Conservation (phyloP, 2,113 vertebrate species). For the Hystrix brachyura region DNA sequence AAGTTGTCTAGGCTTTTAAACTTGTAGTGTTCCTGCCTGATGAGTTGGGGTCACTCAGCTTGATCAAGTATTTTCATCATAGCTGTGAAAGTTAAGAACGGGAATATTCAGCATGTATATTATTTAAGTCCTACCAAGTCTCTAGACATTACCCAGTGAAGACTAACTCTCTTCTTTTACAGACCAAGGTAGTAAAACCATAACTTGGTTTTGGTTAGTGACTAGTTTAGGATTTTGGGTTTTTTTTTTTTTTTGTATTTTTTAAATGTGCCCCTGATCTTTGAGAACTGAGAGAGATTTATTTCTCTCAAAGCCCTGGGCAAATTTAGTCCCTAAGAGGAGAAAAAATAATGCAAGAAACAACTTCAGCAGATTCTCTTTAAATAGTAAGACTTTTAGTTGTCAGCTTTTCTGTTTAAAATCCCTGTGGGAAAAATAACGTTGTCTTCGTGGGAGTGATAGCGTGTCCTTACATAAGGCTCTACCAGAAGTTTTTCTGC, state of each 20-base stretch:
- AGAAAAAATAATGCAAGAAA: background rate
- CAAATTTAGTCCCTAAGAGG: background rate
- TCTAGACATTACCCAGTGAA: background rate
- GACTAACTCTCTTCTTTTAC: background rate
- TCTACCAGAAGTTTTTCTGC: too few relatives aligned
- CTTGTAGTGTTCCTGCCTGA: background rate
- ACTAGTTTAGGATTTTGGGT: background rate
- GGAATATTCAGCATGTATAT: background rate
- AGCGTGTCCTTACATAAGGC: background rate
- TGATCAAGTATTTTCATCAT: background rate
- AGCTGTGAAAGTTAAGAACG: background rate
- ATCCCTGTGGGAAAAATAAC: background rate
- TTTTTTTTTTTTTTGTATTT: background rate
- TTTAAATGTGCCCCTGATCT: background rate
- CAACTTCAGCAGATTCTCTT: background rate
- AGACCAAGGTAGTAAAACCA: background rate
- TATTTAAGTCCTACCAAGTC: background rate
- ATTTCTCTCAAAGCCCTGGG: background rate
- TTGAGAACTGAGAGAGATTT: background rate
- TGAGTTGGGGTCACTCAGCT: background rate
- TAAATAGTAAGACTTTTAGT: background rate
- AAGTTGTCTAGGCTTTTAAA: background rate
- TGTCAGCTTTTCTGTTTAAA: background rate
- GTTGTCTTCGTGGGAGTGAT: background rate
- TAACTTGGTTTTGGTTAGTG: background rate